Conservation (phyloP, 2,797 vertebrate species). For the Eulemur rubriventer region DNA sequence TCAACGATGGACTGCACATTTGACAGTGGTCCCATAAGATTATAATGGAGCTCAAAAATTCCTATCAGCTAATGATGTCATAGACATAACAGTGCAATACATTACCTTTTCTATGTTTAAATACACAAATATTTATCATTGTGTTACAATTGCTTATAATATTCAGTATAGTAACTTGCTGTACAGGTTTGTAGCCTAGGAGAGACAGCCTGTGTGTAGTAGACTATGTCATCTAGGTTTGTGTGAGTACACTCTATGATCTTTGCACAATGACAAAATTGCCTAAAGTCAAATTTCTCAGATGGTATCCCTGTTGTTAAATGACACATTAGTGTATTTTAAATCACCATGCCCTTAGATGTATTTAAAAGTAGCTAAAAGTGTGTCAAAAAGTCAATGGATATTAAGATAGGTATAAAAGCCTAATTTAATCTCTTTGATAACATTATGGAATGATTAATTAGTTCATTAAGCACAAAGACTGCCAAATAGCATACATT, state of each 20-base stretch:
- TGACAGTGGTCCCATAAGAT: background rate
- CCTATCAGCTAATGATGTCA: background rate
- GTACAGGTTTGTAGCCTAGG: background rate
- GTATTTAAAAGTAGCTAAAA: background rate
- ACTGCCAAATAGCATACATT: background rate
- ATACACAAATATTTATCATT: background rate
- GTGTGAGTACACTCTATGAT: background rate
- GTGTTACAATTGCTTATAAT: background rate
- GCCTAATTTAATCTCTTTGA: background rate
- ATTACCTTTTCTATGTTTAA: background rate
- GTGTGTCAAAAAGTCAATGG: background rate
- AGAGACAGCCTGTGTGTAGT: background rate
- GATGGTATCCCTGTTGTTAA: background rate
- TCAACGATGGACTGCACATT: background rate
- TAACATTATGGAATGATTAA: background rate
- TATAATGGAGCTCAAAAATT: background rate
- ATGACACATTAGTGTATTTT: background rate
- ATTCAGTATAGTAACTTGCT: background rate
- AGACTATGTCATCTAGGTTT: background rate
- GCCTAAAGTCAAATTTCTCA: background rate
- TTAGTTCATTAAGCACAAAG: background rate
- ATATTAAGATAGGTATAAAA: background rate
- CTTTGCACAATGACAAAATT: background rate
- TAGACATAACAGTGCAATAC: background rate
- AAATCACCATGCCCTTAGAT: background rate